Percentiles rank a stretch among this genome's conserved stretches.
phyloP scores from a whole-genome alignment of 2,888 invertebrate genomes.

The Embidobia sp. region DNA sequence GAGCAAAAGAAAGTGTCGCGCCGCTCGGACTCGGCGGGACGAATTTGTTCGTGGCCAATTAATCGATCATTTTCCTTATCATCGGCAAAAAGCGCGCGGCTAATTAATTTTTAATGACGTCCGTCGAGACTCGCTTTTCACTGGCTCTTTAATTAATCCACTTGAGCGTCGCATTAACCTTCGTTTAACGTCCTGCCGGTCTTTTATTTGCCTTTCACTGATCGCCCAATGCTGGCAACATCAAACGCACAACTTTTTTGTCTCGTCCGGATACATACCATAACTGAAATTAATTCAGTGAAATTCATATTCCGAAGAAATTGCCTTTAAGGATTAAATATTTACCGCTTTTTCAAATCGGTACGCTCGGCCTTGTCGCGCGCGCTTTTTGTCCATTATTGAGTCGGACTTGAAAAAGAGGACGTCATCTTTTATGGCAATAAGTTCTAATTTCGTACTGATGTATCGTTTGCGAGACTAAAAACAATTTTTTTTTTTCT shows the following conservation, averaged over 20 bases:
- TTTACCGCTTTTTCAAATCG: conserved; percentile 62
- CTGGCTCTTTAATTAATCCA: conserved; percentile 54
- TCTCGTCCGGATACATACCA: conserved; percentile 48
- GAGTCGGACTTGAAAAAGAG: conserved; percentile 42
- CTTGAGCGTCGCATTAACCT: conserved; percentile 46
- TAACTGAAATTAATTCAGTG: conserved; percentile 62
- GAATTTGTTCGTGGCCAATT: conserved; percentile 11
- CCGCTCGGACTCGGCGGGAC: neutral
- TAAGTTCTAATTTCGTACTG: conserved; percentile 57
- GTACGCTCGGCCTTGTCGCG: conserved; percentile 57
- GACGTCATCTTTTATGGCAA: conserved; percentile 58
- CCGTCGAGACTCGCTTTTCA: conserved; percentile 17
- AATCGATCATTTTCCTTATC: conserved; percentile 25
- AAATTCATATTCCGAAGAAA: conserved; percentile 62
- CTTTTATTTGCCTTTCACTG: conserved; percentile 58
- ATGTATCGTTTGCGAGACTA: conserved; percentile 51
- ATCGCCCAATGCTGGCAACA: conserved; percentile 58
- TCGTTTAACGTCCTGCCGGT: conserved; percentile 44
- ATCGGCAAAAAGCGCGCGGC: conserved; percentile 15
- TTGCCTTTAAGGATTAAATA: conserved; percentile 63
- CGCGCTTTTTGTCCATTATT: conserved; percentile 38
- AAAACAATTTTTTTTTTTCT: conserved; percentile 27
- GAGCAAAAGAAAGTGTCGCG: neutral
- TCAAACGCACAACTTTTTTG: conserved; percentile 58
- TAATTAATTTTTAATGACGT: conserved; percentile 55